phyloP scores from a whole-genome alignment of 2,888 invertebrate genomes.

The Sphaeridia pumilis region DNA sequence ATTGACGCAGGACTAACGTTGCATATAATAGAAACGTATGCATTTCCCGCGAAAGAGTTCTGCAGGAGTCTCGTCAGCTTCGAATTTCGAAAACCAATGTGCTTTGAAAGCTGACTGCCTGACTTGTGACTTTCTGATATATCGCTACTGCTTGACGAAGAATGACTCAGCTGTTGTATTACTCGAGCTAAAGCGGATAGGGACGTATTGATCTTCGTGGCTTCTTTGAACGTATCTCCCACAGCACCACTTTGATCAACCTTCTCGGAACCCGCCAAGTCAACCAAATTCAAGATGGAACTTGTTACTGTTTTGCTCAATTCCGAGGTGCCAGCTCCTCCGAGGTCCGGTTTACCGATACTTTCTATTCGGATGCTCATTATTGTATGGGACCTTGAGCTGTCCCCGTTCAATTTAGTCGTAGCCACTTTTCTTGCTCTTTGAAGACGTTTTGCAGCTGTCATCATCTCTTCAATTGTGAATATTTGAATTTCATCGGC shows the following conservation, averaged over 20 bases:
- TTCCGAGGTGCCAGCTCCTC: constrained; percentile 18
- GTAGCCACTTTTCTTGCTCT: constrained; percentile 59
- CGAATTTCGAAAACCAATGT: constrained; percentile 64
- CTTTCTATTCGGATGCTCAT: constrained; percentile 62
- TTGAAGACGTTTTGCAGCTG: constrained; percentile 42
- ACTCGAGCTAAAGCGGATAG: constrained; percentile 63
- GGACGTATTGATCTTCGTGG: constrained; percentile 63
- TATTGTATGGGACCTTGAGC: constrained; percentile 80
- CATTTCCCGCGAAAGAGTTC: constrained; percentile 76
- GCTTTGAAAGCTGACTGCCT: constrained; percentile 32
- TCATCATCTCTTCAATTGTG: constrained; percentile 50
- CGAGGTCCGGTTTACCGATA: constrained; percentile 1
- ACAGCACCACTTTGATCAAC: constrained; percentile 64
- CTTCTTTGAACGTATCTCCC: constrained; percentile 66
- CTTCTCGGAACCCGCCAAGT: constrained; percentile 78
- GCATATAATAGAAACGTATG: constrained; percentile 74
- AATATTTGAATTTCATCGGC: constrained; percentile 52
- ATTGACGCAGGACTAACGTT: constrained; percentile 65
- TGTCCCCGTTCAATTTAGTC: constrained; percentile 78
- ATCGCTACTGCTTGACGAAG: not conserved
- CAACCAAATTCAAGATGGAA: constrained; percentile 72
- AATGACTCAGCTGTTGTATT: constrained; percentile 65
- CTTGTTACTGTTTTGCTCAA: constrained; percentile 54
- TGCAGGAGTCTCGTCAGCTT: constrained; percentile 75
- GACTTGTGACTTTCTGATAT: not conserved